phyloP scores from a whole-genome alignment of 2,797 vertebrate genomes.

The Notamacropus eugenii region DNA sequence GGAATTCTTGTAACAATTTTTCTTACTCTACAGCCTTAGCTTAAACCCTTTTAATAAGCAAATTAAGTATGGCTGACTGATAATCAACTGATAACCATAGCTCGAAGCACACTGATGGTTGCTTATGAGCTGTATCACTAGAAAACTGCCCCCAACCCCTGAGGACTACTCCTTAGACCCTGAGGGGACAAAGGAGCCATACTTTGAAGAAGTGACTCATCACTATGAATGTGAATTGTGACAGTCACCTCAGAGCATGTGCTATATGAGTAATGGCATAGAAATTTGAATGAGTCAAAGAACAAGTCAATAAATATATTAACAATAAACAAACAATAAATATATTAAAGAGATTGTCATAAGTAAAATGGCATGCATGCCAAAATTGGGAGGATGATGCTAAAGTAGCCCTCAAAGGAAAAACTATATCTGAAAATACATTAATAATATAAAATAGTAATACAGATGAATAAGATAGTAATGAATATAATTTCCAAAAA shows the following conservation, averaged over 20 bases:
- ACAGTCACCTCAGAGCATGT: background rate
- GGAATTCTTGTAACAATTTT: background rate
- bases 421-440: background rate
- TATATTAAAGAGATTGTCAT: background rate
- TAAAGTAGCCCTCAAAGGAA: background rate
- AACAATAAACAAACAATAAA: background rate
- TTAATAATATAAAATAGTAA: background rate
- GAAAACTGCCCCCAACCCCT: background rate
- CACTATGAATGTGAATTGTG: background rate
- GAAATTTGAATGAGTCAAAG: background rate
- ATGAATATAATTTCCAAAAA: background rate
- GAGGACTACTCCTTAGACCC: background rate
- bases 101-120: background rate
- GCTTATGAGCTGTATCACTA: background rate
- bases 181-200: background rate
- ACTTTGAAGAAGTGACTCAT: background rate
- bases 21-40: background rate
- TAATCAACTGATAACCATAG: background rate
- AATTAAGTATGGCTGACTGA: background rate
- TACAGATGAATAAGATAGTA: background rate
- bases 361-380: background rate
- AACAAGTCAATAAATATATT: background rate
- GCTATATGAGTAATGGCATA: background rate
- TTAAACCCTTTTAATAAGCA: background rate
- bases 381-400: background rate